phyloP scores from a whole-genome alignment of 2,888 invertebrate species.

The Ypsolopha scabrella region DNA sequence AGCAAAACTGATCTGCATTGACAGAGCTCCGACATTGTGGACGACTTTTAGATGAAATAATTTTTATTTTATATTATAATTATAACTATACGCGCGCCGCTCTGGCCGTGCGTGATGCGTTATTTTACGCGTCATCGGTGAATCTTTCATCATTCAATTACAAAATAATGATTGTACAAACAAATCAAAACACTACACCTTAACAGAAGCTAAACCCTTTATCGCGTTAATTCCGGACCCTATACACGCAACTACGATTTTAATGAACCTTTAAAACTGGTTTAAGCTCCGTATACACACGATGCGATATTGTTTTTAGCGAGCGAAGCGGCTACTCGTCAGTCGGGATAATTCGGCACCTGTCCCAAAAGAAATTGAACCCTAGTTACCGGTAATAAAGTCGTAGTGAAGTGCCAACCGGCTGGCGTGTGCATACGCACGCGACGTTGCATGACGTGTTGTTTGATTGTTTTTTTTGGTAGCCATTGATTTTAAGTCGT shows the following conservation, averaged over 20 bases:
- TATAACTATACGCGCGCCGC: no score
- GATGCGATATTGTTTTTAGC: conserved; percentile 2
- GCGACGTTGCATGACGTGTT: conserved; percentile 55
- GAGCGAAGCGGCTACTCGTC: conserved; percentile 4
- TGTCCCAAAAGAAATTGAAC: no score
- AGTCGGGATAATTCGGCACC: no score
- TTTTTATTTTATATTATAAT: no score
- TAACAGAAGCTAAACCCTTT: background rate
- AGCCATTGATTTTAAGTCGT: no score
- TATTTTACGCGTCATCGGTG: background rate
- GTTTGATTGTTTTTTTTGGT: conserved; percentile 17
- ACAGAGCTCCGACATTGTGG: no score
- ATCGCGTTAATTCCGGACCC: background rate
- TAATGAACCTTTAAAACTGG: conserved; percentile 13
- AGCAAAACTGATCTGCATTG: no score
- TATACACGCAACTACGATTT: conserved; percentile 17
- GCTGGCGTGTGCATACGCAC: conserved; percentile 29
- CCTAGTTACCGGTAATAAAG: no score
- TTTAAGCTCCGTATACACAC: background rate
- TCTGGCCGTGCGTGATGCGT: background rate
- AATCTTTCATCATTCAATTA: background rate
- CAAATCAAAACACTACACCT: background rate
- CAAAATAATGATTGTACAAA: background rate
- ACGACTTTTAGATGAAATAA: no score
- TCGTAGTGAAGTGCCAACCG: no score